Evolutionary conservation across 1,140 invertebrate species (phyloP), one percentile per base, ranked within the genome.

Genomic region (Philotrypesis tridentata): DNA sequence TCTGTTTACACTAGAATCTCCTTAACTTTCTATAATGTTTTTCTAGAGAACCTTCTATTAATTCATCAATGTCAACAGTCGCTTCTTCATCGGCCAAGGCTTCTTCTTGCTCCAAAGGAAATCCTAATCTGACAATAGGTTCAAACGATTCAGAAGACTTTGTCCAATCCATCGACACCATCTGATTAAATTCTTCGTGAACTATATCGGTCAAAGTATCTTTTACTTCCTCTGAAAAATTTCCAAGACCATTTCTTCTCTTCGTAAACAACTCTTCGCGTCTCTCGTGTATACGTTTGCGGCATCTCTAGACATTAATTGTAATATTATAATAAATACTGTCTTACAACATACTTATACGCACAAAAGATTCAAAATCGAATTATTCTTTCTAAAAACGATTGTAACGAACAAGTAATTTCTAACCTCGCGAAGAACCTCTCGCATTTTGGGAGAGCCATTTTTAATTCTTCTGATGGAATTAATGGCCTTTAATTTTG

Each of bases 371-470:
- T 67, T 33, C 33, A 27, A 65, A 65, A 60, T 29, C n/a, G n/a
- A n/a, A 21, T 55, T 61, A 63, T 80, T 40, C 65, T 33, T 74
- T n/a, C 76, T 37, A 77, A 37, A 70, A 80, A 48, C 23, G 33
- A 83, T 79, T 60, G 76, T 73, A n/a, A 72, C 23, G 6, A 33
- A 80, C 43, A 76, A 77, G 25, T 60, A 17, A 65, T 65, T 79
- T 65, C 76, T 87, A 91, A 92, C 92, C 90, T 92, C 83, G 87
- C 92, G 84, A 6, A 92, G 71, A 43, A 89, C 80, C 74, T 92
- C 88, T 74, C 88, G 87, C 14, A 91, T 84, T 81, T 91, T 89
- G 2, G 91, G 91, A 4, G 90, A 91, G 5, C 89, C 90, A 67
- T 89, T 79, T 86, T 84, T 91, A 0, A 91, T 85, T 88, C 87